Percentiles rank a stretch among this genome's conserved stretches.
Conservation (phyloP, 2,113 vertebrate genomes). For the Mirza zaza region DNA sequence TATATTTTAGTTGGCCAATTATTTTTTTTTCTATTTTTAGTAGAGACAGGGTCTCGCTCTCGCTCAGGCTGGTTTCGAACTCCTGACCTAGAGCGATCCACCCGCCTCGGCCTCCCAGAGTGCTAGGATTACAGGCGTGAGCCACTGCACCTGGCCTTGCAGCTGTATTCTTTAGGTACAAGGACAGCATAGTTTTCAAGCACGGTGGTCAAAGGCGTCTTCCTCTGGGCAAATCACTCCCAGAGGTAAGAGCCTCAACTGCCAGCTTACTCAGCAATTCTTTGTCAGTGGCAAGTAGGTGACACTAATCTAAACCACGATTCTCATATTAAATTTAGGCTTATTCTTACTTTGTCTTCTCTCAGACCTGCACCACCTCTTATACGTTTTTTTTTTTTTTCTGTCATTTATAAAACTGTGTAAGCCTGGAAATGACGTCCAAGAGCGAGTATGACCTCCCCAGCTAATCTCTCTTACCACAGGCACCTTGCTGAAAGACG, state of each 20-base stretch:
- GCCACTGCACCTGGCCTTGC: too few relatives aligned
- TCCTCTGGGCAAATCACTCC: not conserved
- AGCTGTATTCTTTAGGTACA: not conserved
- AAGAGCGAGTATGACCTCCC: not conserved
- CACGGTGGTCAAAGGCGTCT: not conserved
- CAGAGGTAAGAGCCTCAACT: not conserved
- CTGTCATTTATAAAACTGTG: not conserved
- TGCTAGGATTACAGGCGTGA: too few relatives aligned
- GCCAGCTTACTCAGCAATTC: not conserved
- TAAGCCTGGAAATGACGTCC: not conserved
- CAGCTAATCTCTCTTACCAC: not conserved
- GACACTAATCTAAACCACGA: not conserved
- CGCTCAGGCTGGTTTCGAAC: too few relatives aligned
- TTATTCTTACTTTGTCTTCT: not conserved
- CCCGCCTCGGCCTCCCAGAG: too few relatives aligned
- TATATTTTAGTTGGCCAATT: too few relatives aligned
- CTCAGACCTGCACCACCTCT: not conserved
- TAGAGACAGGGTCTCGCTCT: too few relatives aligned
- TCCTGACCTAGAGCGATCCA: too few relatives aligned
- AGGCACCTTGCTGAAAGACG: not conserved
- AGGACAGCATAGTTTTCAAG: not conserved
- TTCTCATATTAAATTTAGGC: not conserved
- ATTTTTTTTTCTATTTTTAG: too few relatives aligned
- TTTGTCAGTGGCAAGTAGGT: not conserved
- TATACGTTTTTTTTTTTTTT: not conserved